Percentiles rank a stretch among this genome's conserved stretches.
Conservation (phyloP, 2,797 vertebrate species). For the Fratercula arctica region DNA sequence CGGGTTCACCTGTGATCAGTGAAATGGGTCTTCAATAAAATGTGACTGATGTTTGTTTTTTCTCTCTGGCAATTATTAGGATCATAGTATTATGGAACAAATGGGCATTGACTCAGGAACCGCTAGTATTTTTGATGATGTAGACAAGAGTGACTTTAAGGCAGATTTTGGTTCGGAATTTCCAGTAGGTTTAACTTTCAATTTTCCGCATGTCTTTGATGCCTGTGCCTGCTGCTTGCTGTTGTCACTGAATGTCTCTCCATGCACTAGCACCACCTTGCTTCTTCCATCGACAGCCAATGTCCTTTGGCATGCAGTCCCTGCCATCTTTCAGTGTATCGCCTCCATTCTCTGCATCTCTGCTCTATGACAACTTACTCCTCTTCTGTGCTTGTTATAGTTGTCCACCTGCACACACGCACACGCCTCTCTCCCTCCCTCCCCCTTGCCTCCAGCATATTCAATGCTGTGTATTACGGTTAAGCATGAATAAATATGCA, state of each 20-base stretch:
- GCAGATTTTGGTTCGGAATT: conserved; percentile 80
- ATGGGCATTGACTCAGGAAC: conserved; percentile 77
- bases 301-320: background rate
- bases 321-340: background rate
- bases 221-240: background rate
- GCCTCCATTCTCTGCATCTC: background rate
- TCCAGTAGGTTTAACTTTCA: conserved; percentile 76
- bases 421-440: background rate
- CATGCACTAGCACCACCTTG: background rate
- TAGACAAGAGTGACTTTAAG: conserved; percentile 81
- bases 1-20: background rate
- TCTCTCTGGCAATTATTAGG: conserved; percentile 65
- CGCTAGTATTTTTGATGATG: conserved; percentile 76
- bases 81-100: conserved; percentile 73
- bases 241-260: background rate
- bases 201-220: conserved; percentile 15
- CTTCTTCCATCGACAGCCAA: accelerated
- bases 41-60: conserved; percentile 38
- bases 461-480: background rate
- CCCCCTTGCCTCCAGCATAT: background rate
- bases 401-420: background rate
- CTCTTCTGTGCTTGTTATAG: background rate
- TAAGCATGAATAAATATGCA: background rate
- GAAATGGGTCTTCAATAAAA: background rate
- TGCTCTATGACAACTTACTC: background rate